phyloP scores from a whole-genome alignment of 2,797 vertebrate genomes.

The Hypotaenidia philippensis region DNA sequence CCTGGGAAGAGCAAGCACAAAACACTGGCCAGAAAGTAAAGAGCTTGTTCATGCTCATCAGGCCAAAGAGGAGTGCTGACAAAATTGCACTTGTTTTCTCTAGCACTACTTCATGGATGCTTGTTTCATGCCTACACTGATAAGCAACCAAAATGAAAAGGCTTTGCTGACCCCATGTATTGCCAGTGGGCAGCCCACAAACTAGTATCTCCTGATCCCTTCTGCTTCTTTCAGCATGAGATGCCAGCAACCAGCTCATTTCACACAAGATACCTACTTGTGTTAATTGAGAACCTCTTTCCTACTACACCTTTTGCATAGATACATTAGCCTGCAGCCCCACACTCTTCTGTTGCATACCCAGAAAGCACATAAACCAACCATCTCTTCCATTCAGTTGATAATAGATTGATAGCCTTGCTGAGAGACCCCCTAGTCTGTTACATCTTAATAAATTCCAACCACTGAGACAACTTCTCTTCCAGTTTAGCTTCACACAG shows the following conservation, averaged over 20 bases:
- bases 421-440: neutral
- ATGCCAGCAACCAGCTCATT: neutral
- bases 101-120: accelerated
- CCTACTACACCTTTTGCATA: neutral
- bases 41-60: neutral
- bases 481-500: neutral
- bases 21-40: neutral
- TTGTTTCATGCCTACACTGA: neutral
- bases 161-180: accelerated
- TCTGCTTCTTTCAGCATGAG: neutral
- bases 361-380: neutral
- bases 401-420: neutral
- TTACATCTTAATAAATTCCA: neutral
- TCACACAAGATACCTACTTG: neutral
- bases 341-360: neutral
- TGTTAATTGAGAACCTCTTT: neutral
- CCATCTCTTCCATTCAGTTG: neutral
- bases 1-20: neutral
- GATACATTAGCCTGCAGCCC: neutral
- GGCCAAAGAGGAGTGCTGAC: neutral
- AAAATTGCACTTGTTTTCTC: accelerated
- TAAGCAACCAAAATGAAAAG: neutral
- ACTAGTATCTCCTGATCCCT: accelerated
- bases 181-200: neutral
- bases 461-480: neutral